phyloP scores from a whole-genome alignment of 2,113 vertebrate genomes.

The Cebus imitator region DNA sequence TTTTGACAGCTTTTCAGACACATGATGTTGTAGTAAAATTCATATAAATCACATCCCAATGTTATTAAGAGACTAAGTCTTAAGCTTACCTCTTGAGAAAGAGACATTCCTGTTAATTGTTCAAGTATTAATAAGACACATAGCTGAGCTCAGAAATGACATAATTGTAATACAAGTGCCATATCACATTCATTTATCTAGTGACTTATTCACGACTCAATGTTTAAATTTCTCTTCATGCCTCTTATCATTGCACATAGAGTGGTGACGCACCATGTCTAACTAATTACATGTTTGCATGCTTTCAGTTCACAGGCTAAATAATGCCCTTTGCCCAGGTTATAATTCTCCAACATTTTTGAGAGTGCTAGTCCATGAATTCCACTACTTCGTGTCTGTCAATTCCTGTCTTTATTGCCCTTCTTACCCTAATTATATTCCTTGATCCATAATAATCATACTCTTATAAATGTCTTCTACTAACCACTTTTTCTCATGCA shows the following conservation, averaged over 20 bases:
- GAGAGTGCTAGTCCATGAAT: neutral
- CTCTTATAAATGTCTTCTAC: neutral
- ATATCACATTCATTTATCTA: neutral
- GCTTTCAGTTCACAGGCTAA: neutral
- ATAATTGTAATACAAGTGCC: neutral
- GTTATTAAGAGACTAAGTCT: neutral
- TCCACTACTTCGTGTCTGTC: neutral
- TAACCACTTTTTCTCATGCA: neutral
- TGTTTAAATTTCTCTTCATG: neutral
- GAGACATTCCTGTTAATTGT: neutral
- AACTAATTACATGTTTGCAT: neutral
- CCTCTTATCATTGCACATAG: neutral
- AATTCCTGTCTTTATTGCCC: neutral
- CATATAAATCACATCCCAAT: neutral
- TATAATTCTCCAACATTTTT: neutral
- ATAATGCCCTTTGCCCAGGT: neutral
- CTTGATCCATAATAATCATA: neutral
- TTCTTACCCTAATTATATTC: neutral
- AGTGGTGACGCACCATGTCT: neutral
- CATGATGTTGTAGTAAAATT: constrained; percentile 5
- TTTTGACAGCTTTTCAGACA: constrained; percentile 60
- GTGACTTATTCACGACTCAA: rapidly evolving
- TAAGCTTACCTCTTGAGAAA: neutral
- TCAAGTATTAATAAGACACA: neutral
- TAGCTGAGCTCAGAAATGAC: neutral